Conservation (phyloP, 2,113 vertebrate species). For the Larimichthys crocea region DNA sequence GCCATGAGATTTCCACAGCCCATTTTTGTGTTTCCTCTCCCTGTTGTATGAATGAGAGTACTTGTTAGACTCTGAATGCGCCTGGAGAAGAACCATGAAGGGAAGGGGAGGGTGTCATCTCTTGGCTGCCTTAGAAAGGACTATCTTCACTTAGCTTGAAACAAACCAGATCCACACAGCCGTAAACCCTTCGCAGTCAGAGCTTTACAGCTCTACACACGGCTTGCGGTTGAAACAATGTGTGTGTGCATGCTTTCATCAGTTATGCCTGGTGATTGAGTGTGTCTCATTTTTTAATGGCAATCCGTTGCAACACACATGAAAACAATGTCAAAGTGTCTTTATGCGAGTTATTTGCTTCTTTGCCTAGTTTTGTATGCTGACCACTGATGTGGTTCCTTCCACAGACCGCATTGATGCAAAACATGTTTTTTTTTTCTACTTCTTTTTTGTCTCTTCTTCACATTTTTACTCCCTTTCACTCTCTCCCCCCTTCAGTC, state of each 20-base stretch:
- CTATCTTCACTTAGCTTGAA: slow-evolving; percentile 60
- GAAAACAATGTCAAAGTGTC: slow-evolving; percentile 20
- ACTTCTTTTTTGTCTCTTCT: slow-evolving; percentile 5
- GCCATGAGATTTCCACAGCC: slow-evolving; percentile 5
- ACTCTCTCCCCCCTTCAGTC: background rate
- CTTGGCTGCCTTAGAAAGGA: slow-evolving; percentile 43
- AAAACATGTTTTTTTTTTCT: slow-evolving; percentile 20
- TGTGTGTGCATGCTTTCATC: slow-evolving; percentile 14
- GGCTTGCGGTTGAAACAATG: slow-evolving; percentile 11
- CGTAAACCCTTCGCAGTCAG: slow-evolving; percentile 24
- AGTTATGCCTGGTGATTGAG: slow-evolving; percentile 24
- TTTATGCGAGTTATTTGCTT: background rate
- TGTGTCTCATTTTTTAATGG: slow-evolving; percentile 18
- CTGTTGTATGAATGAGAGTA: slow-evolving; percentile 48
- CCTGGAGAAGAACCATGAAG: slow-evolving; percentile 9
- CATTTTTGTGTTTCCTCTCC: slow-evolving; percentile 19
- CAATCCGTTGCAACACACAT: slow-evolving; percentile 43
- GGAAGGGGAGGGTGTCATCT: slow-evolving; percentile 23
- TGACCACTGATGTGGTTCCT: slow-evolving; percentile 5
- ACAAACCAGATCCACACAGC: slow-evolving; percentile 61
- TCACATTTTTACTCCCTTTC: slow-evolving; percentile 2
- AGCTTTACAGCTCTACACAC: slow-evolving; percentile 30
- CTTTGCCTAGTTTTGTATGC: background rate
- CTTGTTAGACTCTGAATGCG: slow-evolving; percentile 34
- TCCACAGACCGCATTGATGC: slow-evolving; percentile 1